These are phyloP conservation scores for Acheta domesticus DNA, from an alignment of 2,888 invertebrate species.

Conservation along the genomic window DNA sequence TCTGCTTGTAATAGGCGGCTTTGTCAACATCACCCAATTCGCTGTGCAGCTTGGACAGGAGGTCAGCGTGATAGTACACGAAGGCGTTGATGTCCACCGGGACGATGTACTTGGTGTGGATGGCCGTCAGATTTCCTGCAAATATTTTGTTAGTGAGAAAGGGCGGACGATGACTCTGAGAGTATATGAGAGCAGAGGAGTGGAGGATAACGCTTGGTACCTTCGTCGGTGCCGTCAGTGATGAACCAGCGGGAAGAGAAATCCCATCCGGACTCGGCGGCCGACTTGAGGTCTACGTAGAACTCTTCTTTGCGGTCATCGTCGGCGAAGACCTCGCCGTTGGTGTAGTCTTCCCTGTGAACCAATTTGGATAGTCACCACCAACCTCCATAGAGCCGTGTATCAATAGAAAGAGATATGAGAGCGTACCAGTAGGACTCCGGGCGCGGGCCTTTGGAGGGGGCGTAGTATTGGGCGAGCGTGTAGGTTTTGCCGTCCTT, in stretches of 20 bases:
- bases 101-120: constrained; percentile 64
- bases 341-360: constrained; percentile 18
- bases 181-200: constrained; percentile 23
- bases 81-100: constrained; percentile 81
- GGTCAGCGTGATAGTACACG: constrained; percentile 64
- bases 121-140: constrained; percentile 56
- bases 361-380: too few species aligned
- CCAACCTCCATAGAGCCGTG: too few species aligned
- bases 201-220: not conserved
- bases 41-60: constrained; percentile 59
- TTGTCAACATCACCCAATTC: constrained; percentile 52
- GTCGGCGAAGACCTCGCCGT: not conserved
- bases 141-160: not conserved
- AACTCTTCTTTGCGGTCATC: not conserved
- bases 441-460: constrained; percentile 64
- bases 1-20: constrained; percentile 52
- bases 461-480: constrained; percentile 59
- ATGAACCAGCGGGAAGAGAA: constrained; percentile 19
- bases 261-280: constrained; percentile 20
- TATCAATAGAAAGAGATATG: not conserved
- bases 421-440: constrained; percentile 59
- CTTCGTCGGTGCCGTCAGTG: not conserved
- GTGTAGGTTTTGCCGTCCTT: constrained; percentile 53
- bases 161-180: too few species aligned
- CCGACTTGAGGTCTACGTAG: constrained; percentile 18